These are phyloP conservation scores for Ageneiosus marmoratus DNA, from an alignment of 2,113 vertebrate species.

Conservation along the genomic window DNA sequence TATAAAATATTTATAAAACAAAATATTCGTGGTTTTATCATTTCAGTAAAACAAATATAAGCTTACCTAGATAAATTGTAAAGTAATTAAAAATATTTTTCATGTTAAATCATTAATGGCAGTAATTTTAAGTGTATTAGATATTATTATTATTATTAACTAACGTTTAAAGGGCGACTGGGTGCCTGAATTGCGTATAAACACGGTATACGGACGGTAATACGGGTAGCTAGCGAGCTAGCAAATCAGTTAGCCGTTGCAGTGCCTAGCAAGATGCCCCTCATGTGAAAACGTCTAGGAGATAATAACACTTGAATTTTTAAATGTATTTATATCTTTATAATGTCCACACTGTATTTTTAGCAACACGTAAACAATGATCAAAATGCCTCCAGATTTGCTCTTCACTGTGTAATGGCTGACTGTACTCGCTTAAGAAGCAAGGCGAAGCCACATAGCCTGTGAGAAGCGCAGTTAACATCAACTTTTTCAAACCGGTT, in stretches of 20 bases:
- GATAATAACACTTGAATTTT: conserved; percentile 34
- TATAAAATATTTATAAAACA: conserved; percentile 47
- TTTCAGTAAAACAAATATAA: conserved; percentile 51
- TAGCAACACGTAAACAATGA: conserved; percentile 24
- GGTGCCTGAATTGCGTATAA: conserved; percentile 55
- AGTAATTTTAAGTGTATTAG: conserved; percentile 43
- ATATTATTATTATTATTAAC: conserved; percentile 63
- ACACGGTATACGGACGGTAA: conserved; percentile 52
- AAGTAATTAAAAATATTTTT: conserved; percentile 42
- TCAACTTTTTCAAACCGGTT: conserved; percentile 83
- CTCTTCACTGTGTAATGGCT: conserved; percentile 90
- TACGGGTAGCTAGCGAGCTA: conserved; percentile 45
- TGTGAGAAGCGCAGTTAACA: conserved; percentile 80
- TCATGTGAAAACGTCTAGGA: conserved; percentile 64
- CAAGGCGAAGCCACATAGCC: conserved; percentile 73
- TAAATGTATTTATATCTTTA: background rate
- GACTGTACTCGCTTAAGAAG: conserved; percentile 86
- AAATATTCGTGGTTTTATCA: conserved; percentile 12
- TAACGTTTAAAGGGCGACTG: conserved; percentile 62
- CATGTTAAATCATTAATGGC: conserved; percentile 48
- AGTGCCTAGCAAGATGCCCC: conserved; percentile 71
- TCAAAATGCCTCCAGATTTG: conserved; percentile 64
- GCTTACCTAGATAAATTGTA: conserved; percentile 43
- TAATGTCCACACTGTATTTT: background rate
- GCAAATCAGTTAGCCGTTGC: conserved; percentile 65